Base-by-base conservation (phyloP, 2,113 vertebrate genomes). In the Equus quagga region DNA sequence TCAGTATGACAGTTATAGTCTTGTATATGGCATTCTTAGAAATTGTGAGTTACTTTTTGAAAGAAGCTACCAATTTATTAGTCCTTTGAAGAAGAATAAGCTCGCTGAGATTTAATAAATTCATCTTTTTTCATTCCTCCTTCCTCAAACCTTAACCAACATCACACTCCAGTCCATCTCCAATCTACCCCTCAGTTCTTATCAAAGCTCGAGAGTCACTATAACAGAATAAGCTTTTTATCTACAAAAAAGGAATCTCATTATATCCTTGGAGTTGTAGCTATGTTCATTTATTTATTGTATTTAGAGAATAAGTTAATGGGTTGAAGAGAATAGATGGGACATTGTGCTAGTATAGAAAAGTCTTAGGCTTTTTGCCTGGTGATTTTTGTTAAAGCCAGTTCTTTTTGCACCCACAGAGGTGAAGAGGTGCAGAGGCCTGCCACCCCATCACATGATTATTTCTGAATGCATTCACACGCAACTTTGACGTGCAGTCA, bases 21-120 rank as follows among this genome's bases (percentile, higher is more conserved):
- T 76, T 65, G 15, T 19, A 79, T 49, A 60, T 96, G 69, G 75
- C 58, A 87, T 67, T 91, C 26, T 54, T 87, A 76, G 70, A 93
- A 80, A 89, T 83, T 76, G 36, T 36, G 28, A 21, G 14, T 69
- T 96, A 28, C 24, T 6, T 92, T 94, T 97, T 91, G 83, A 96
- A 72, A 81, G 41, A 81, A 72, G 49, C n/a, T 91, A 62, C 18
- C n/a, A 28, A n/a, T 51, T 96, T 94, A 81, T 93, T 84, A 54
- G 36, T 94, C 19, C 12, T 94, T 96, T 33, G 90, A 70, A 73
- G 65, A 90, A 94, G 13, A 51, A 82, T n/a, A 91, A 36, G 19
- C 56, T 97, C 4, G 85, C 31, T 79, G 18, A 89, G 11, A 91
- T 91, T 97, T 94, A 95, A 49, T 36, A 41, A 24, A 73, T 94